A percentile compares a stretch with the other conserved stretches of the same genome.
Conservation (phyloP, 92 coral and sea anemone species). For the Palythoa grandis region DNA sequence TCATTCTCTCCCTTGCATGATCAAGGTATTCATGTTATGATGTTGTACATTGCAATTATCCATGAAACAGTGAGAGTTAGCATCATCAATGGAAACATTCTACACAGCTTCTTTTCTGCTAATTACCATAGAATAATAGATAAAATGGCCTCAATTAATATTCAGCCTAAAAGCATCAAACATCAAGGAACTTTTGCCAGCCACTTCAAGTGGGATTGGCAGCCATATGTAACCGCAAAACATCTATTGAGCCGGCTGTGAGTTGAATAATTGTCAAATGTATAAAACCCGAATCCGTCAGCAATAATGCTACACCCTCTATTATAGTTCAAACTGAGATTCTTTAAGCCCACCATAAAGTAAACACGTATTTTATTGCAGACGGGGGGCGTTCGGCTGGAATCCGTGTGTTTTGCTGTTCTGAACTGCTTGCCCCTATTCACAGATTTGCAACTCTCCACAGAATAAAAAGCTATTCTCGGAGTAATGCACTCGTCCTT, state of each 20-base stretch:
- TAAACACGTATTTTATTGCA: conserved; percentile 38
- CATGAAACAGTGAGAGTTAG: not conserved
- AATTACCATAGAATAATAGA: conserved; percentile 39
- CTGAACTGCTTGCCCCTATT: not conserved
- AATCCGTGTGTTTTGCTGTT: conserved; percentile 26
- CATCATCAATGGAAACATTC: not conserved
- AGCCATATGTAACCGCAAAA: conserved; percentile 5
- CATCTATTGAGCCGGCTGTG: not conserved
- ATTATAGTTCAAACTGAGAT: conserved; percentile 9
- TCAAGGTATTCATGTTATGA: conserved; percentile 20
- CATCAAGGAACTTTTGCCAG: conserved; percentile 3
- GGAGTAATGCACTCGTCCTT: not conserved
- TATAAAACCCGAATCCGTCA: not conserved
- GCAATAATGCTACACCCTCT: conserved; percentile 21
- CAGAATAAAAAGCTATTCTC: not conserved
- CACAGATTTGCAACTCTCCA: not conserved
- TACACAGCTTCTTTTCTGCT: conserved; percentile 9
- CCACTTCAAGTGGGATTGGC: conserved; percentile 18
- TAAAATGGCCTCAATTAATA: conserved; percentile 17
- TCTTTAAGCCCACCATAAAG: not conserved
- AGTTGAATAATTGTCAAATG: not conserved
- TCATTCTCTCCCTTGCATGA: conserved; percentile 4
- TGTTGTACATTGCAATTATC: conserved; percentile 6
- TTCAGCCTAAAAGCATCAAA: conserved; percentile 12
- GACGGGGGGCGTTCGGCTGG: conserved; percentile 34